Percentiles rank a stretch among this genome's conserved stretches.
These are phyloP conservation scores for Protobothrops mucrosquamatus DNA, from an alignment of 2,113 vertebrate genomes.

Conservation along the genomic window DNA sequence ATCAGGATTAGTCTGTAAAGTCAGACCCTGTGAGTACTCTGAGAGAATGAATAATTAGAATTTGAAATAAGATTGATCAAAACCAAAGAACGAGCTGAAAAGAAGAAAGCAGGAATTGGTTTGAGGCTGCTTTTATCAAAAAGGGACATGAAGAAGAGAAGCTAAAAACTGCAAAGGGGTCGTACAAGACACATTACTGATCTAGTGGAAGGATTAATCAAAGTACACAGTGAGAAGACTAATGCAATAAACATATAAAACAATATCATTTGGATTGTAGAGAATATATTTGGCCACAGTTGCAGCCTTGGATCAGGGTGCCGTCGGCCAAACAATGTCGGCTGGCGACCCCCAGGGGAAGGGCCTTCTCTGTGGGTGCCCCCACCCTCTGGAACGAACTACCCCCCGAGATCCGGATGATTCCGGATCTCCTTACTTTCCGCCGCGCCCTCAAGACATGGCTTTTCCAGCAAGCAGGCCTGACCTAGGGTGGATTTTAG, in stretches of 20 bases:
- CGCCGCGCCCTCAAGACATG: too few species aligned
- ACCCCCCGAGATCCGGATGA: too few species aligned
- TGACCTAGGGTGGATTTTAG: too few species aligned
- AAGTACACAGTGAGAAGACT: slow-evolving; percentile 3
- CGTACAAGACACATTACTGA: slow-evolving; percentile 17
- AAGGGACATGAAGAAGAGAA: slow-evolving; percentile 17
- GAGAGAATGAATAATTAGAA: slow-evolving; percentile 48
- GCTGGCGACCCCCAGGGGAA: too few species aligned
- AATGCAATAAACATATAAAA: slow-evolving; percentile 2
- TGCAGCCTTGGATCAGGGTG: neutral
- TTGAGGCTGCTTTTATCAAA: slow-evolving; percentile 34
- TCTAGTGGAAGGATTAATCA: slow-evolving; percentile 15
- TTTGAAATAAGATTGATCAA: slow-evolving; percentile 51
- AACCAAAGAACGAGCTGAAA: slow-evolving; percentile 42
- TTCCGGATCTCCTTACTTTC: too few species aligned
- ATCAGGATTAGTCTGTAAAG: slow-evolving; percentile 30
- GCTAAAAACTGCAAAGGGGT: slow-evolving; percentile 16
- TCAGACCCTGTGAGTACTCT: slow-evolving; percentile 21
- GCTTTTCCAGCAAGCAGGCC: too few species aligned
- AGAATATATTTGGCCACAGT: neutral
- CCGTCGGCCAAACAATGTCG: too few species aligned
- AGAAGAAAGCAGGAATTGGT: slow-evolving; percentile 44
- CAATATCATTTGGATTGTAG: neutral
- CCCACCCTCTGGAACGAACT: too few species aligned
- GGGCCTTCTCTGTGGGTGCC: too few species aligned